Conservation (phyloP, 2,888 invertebrate species). For the Andrena marginata region DNA sequence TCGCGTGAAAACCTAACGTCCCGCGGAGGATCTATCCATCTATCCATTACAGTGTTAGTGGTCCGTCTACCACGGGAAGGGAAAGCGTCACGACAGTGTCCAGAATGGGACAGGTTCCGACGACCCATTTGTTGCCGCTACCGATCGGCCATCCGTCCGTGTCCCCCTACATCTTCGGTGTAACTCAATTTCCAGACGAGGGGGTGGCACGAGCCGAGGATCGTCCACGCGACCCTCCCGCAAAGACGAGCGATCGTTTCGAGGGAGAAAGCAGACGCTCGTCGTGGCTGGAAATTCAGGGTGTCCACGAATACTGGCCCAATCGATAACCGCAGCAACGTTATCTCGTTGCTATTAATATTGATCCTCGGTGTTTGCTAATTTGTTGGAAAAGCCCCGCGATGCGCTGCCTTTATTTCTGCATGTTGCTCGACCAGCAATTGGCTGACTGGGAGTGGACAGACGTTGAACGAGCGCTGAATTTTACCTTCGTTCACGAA, state of each 20-base stretch:
- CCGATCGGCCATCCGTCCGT: slow-evolving; percentile 14
- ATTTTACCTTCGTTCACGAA: too few relatives aligned
- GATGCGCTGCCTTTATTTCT: not conserved
- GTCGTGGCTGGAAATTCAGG: not conserved
- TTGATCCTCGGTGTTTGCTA: slow-evolving; percentile 40
- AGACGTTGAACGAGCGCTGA: not conserved
- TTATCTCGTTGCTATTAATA: slow-evolving; percentile 37
- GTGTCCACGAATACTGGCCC: not conserved
- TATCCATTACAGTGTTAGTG: slow-evolving; percentile 43
- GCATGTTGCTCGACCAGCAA: too few relatives aligned
- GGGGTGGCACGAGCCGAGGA: not conserved
- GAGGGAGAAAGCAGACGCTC: not conserved
- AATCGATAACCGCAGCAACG: slow-evolving; percentile 45
- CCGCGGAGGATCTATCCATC: slow-evolving; percentile 5
- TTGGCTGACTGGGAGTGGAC: not conserved
- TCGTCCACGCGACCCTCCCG: not conserved
- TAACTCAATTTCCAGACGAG: slow-evolving; percentile 2
- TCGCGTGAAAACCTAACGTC: not conserved
- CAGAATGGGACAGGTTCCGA: slow-evolving; percentile 14
- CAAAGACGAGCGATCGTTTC: slow-evolving; percentile 8
- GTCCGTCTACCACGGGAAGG: slow-evolving; percentile 19
- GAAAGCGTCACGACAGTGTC: slow-evolving; percentile 34
- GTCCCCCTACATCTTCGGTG: slow-evolving; percentile 20
- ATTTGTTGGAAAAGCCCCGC: slow-evolving; percentile 22
- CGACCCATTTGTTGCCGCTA: slow-evolving; percentile 40